Base-by-base conservation (phyloP, 1,140 invertebrate species). In the Pogonomyrmex californicus region DNA sequence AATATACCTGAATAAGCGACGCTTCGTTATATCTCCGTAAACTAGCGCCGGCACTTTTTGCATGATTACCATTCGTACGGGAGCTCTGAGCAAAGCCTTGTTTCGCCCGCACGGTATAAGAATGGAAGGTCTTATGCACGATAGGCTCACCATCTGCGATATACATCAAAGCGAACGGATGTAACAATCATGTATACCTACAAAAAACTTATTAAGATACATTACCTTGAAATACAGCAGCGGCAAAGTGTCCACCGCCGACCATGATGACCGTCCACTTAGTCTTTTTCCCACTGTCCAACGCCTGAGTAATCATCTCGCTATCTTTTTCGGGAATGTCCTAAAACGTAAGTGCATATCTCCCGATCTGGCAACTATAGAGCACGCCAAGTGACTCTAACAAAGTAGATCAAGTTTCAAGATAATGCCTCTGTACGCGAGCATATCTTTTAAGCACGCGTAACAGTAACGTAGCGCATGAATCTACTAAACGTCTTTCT, bases 41-140 rank as follows among this genome's bases (percentile, higher is more conserved):
- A 92, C 96, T 97, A 7, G 98, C 97, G 4, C 98, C 98, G 12
- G 98, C 98, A 87, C 98, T 98, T 92, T 97, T 97, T 0, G 97
- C 96, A 88, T 96, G 95, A 62, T 95, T 96, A 10, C 96, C 96
- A 73, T 95, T 96, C 4, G 96, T 96, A 38, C 97, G 95, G 4
- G 96, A 95, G 51, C 95, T 96, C 94, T 99, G 98, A 1, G 97
- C 96, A 70, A 97, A 97, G 0, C 98, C 98, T 93, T 98, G 97
- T 63, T 98, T 98, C 0, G 98, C 97, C 68, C 98, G 93, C 0
- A 98, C 97, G 5, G 98, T 98, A 92, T 99, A 99, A 63, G 97
- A 97, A 94, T 99, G 98, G 91, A 98, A 97, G 1, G 98, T 98
- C 95, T 99, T 99, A 92, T 99, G 98, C 2, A 96, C 93, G n/a